Evolutionary conservation across 2,888 invertebrate genomes (phyloP).

Genomic region (Apamea sordens): DNA sequence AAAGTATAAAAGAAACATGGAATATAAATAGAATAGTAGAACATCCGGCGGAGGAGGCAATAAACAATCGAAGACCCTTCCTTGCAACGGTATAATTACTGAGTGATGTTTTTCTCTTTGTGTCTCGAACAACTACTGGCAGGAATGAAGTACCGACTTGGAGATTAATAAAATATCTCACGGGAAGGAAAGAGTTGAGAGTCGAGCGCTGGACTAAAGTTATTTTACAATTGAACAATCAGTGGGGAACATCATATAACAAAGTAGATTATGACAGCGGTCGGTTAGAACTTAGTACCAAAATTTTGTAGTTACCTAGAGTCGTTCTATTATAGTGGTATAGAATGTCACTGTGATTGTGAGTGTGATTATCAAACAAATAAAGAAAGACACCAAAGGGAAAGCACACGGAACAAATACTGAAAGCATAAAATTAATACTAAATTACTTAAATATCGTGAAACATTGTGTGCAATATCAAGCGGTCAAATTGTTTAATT

Average conservation of each 20-base stretch:
- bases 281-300: background rate
- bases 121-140: slow-evolving; percentile 67
- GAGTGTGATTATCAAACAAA: too few species aligned
- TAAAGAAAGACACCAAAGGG: too few species aligned
- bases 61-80: slow-evolving; percentile 85
- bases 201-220: slow-evolving; percentile 39
- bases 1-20: slow-evolving; percentile 64
- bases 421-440: too few species aligned
- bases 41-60: slow-evolving; percentile 85
- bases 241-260: background rate
- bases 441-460: too few species aligned
- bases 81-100: slow-evolving; percentile 82
- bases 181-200: slow-evolving; percentile 69
- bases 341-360: background rate
- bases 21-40: slow-evolving; percentile 72
- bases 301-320: background rate
- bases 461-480: too few species aligned
- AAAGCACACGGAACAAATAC: too few species aligned
- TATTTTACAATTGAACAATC: slow-evolving; percentile 38
- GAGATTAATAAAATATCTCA: slow-evolving; percentile 70
- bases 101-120: slow-evolving; percentile 73
- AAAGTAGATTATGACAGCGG: background rate
- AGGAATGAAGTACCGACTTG: slow-evolving; percentile 76
- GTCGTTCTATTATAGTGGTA: background rate
- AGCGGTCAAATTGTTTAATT: too few species aligned